Evolutionary conservation across 2,797 vertebrate species (phyloP).

Genomic region (Poeciliopsis presidionis): DNA sequence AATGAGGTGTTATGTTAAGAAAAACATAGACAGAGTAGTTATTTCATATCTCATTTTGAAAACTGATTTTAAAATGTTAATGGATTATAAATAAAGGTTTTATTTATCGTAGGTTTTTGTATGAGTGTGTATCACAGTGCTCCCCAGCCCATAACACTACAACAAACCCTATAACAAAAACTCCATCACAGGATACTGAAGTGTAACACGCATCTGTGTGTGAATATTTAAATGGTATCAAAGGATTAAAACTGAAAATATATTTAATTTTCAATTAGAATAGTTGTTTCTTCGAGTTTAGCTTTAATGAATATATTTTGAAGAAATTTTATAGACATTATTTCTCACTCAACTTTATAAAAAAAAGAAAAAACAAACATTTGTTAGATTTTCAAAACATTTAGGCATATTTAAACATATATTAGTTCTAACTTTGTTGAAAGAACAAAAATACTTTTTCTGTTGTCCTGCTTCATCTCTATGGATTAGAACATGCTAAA

Average conservation of each 20-base stretch:
- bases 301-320: too few relatives aligned
- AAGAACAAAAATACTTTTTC: too few relatives aligned
- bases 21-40: background rate
- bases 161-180: constrained; percentile 6
- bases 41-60: background rate
- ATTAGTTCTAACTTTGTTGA: too few relatives aligned
- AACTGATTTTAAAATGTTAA: too few relatives aligned
- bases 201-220: background rate
- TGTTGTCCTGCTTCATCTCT: too few relatives aligned
- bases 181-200: background rate
- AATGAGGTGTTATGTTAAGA: background rate
- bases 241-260: background rate
- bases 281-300: background rate
- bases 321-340: too few relatives aligned
- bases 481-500: too few relatives aligned
- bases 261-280: background rate
- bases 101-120: constrained; percentile 1
- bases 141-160: background rate
- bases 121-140: background rate
- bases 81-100: background rate
- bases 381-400: too few relatives aligned
- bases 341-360: too few relatives aligned
- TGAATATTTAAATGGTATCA: background rate
- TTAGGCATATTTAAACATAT: too few relatives aligned
- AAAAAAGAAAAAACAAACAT: too few relatives aligned